phyloP scores from a whole-genome alignment of 2,888 invertebrate species.

The Agrotis ipsilon region DNA sequence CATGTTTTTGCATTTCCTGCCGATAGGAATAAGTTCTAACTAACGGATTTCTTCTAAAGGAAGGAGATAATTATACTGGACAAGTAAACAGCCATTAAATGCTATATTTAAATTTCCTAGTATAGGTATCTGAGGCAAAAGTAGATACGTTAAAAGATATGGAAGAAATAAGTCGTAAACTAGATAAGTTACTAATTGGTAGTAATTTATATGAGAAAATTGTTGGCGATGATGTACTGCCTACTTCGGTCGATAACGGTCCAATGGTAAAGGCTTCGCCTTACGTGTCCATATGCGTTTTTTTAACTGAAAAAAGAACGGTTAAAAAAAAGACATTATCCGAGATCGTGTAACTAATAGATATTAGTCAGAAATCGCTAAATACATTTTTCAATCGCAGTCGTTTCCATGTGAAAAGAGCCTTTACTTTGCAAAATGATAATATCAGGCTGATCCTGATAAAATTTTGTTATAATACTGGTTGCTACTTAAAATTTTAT shows the following conservation, averaged over 20 bases:
- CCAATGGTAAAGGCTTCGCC: background rate
- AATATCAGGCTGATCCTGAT: too few species aligned
- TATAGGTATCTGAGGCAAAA: background rate
- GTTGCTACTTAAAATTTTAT: background rate
- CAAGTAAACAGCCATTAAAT: conserved; percentile 18
- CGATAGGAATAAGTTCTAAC: conserved; percentile 26
- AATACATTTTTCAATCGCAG: too few species aligned
- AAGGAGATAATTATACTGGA: conserved; percentile 29
- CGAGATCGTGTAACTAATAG: too few species aligned
- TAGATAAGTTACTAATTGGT: background rate
- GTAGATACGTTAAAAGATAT: background rate
- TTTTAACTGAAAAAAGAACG: too few species aligned
- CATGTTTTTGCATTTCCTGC: conserved; percentile 37
- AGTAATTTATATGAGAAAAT: background rate
- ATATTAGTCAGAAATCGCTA: too few species aligned
- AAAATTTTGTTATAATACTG: too few species aligned
- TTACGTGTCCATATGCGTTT: background rate
- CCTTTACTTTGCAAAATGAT: too few species aligned
- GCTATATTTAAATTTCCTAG: conserved; percentile 8
- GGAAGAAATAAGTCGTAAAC: background rate
- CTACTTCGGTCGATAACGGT: background rate
- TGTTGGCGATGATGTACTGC: background rate
- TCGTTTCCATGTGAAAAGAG: too few species aligned
- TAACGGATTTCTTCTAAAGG: conserved; percentile 20
- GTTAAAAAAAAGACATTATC: too few species aligned